Evolutionary conservation across 2,113 vertebrate genomes (phyloP), one percentile per base, ranked within the genome.

Genomic region (Vulpes lagopus): DNA sequence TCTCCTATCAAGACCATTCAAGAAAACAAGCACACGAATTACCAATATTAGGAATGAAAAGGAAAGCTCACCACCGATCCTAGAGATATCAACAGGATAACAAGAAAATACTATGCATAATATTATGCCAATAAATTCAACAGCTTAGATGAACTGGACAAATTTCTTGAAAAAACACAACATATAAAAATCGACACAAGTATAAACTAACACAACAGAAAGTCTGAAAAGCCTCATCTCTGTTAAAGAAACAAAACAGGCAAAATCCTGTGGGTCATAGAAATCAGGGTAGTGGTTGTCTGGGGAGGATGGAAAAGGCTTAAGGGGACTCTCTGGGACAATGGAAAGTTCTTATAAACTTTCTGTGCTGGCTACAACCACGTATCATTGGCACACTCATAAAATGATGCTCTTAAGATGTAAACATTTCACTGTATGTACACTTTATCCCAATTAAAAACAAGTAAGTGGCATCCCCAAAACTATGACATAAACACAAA

Each of bases 61-160:
- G 23, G 35, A 23, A 25, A 81, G 20, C 38, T 81, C 16, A 81
- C 15, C 11, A 91, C 22, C 78, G 20, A 67, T 79, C n/a, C 67
- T 23, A 67, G 5, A 90, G 59, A n/a, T n/a, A 65, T 89, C 89
- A 79, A 49, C 30, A 89, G 64, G 43, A 82, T n/a, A 53, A 30
- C 64, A 86, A 95, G 49, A 11, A 4, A 60, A 51, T 49, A 76
- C 25, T 83, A 73, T 76, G 35, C 8, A 35, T 76, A 76, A 76
- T 35, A 78, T 59, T 82, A 49, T 95, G n/a, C 30, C n/a, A 74
- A 76, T 84, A 69, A 65, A 65, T 57, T 95, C 59, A 83, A 83
- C 14, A 49, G 43, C 11, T 55, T 83, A 83, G 35, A 49, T n/a
- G 4, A 84, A 76, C 49, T 83, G 49, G 27, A 78, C 5, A 65